phyloP scores from a whole-genome alignment of 2,888 invertebrate species.

The Crepidodera aurea region DNA sequence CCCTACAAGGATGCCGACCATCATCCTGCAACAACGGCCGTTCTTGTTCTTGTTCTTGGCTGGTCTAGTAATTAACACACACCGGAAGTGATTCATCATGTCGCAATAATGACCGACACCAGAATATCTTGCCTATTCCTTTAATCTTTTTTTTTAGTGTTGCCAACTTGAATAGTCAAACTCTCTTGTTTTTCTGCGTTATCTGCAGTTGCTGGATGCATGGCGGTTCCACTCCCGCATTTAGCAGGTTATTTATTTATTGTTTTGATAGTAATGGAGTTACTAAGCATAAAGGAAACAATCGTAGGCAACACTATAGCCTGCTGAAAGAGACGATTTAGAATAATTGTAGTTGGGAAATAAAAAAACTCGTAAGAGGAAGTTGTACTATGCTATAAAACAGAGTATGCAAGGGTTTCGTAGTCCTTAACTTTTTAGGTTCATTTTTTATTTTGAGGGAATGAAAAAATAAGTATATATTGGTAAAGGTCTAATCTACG shows the following conservation, averaged over 20 bases:
- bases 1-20: background rate
- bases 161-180: slow-evolving; percentile 36
- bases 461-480: no score
- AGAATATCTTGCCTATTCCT: slow-evolving; percentile 54
- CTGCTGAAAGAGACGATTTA: no score
- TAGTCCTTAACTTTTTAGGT: no score
- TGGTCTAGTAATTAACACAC: slow-evolving; percentile 59
- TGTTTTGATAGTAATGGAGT: no score
- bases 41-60: slow-evolving; percentile 55
- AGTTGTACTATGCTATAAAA: no score
- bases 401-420: no score
- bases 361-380: no score
- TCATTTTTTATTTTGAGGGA: no score
- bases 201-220: slow-evolving; percentile 34
- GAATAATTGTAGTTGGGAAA: no score
- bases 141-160: slow-evolving; percentile 45
- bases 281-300: no score
- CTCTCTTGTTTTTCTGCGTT: slow-evolving; percentile 34
- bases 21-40: slow-evolving; percentile 42
- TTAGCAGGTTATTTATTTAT: background rate
- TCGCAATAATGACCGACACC: slow-evolving; percentile 61
- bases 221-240: slow-evolving; percentile 30
- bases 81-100: slow-evolving; percentile 62
- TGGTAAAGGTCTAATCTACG: no score
- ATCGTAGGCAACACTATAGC: no score